phyloP scores from a whole-genome alignment of 1,140 invertebrate genomes.

The Drosophila kurseongensis region DNA sequence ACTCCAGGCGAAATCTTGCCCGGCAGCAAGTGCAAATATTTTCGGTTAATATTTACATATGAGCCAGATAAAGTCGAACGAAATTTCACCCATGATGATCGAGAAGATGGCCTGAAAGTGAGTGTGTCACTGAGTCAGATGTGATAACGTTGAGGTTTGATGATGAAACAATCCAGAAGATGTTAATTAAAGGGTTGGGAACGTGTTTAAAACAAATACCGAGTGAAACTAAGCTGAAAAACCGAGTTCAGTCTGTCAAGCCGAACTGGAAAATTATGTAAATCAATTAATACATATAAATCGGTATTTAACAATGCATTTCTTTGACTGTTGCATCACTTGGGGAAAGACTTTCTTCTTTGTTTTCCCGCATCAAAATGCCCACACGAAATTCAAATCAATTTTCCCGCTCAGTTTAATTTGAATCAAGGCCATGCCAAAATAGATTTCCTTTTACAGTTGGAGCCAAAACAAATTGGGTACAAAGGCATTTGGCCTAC shows the following conservation, averaged over 20 bases:
- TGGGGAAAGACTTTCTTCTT: slow-evolving; percentile 60
- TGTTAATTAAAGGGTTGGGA: slow-evolving; percentile 59
- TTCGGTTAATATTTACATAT: slow-evolving; percentile 49
- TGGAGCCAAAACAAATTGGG: slow-evolving; percentile 37
- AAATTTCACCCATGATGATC: slow-evolving; percentile 45
- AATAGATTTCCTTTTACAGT: slow-evolving; percentile 72
- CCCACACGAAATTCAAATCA: slow-evolving; percentile 20
- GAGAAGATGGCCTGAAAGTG: slow-evolving; percentile 37
- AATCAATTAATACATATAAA: slow-evolving; percentile 49
- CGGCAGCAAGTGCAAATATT: slow-evolving; percentile 52
- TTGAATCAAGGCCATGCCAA: slow-evolving; percentile 64
- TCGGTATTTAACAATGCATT: slow-evolving; percentile 42
- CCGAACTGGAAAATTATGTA: slow-evolving; percentile 49
- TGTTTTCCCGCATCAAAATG: slow-evolving; percentile 5
- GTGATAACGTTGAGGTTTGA: slow-evolving; percentile 28
- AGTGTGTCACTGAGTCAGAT: slow-evolving; percentile 36
- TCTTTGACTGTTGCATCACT: slow-evolving; percentile 51
- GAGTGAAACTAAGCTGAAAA: slow-evolving; percentile 75
- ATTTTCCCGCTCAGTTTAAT: slow-evolving; percentile 28
- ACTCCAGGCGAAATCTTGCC: slow-evolving; percentile 52
- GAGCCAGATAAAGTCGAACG: slow-evolving; percentile 14
- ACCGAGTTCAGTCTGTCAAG: slow-evolving; percentile 31
- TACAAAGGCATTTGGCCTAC: slow-evolving; percentile 41
- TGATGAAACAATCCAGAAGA: slow-evolving; percentile 52
- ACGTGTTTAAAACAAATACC: slow-evolving; percentile 17